These are phyloP conservation scores for Mionectes olivaceus DNA, from an alignment of 2,797 vertebrate genomes.

Conservation along the genomic window DNA sequence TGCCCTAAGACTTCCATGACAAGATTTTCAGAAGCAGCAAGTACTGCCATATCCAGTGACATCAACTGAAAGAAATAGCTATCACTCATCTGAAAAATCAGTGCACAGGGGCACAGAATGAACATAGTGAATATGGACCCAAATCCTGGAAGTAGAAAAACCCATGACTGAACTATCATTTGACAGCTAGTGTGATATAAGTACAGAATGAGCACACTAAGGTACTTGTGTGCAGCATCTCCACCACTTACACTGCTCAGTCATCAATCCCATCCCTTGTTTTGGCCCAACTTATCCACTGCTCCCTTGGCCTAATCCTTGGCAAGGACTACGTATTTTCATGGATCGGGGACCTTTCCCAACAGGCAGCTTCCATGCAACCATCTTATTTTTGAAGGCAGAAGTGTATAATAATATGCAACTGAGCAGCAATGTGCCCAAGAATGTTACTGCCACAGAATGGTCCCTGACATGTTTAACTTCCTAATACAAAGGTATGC, in stretches of 20 bases:
- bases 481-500: background rate
- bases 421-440: background rate
- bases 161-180: background rate
- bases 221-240: background rate
- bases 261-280: background rate
- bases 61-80: background rate
- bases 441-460: background rate
- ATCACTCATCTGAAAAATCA: background rate
- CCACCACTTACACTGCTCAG: no score
- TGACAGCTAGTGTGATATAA: background rate
- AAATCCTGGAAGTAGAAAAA: background rate
- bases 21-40: background rate
- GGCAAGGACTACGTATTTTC: background rate
- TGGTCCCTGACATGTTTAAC: background rate
- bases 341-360: background rate
- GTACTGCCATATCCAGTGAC: background rate
- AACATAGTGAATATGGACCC: background rate
- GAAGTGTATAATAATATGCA: background rate
- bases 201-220: background rate
- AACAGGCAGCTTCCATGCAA: background rate
- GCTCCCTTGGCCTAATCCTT: background rate
- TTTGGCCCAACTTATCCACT: background rate
- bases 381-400: background rate
- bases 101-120: fast-evolving
- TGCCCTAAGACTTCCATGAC: fast-evolving